Conservation (phyloP, 2,888 invertebrate species). For the Leptopilina myrica region DNA sequence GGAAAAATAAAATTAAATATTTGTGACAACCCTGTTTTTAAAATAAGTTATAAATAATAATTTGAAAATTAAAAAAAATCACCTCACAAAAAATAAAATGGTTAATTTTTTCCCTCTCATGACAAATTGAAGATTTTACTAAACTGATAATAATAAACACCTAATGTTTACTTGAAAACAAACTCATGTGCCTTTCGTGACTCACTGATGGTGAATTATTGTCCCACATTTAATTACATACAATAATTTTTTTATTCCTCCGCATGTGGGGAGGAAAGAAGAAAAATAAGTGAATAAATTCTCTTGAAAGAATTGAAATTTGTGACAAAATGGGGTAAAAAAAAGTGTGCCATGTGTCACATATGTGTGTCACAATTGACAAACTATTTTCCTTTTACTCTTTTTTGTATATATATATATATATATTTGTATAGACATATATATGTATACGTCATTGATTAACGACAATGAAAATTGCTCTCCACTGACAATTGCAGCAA, state of each 20-base stretch:
- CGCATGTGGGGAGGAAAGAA: neutral
- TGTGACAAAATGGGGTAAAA: constrained; percentile 7
- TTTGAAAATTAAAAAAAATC: too few relatives aligned
- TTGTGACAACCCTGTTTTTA: too few relatives aligned
- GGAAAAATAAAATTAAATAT: too few relatives aligned
- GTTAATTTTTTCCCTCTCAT: too few relatives aligned
- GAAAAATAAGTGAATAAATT: too few relatives aligned
- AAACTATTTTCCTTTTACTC: neutral
- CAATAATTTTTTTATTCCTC: neutral
- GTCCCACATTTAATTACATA: neutral
- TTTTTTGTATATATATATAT: neutral
- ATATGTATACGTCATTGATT: constrained; percentile 17
- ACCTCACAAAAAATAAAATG: too few relatives aligned
- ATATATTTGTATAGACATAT: neutral
- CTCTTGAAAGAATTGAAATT: constrained; percentile 20
- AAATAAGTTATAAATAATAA: too few relatives aligned
- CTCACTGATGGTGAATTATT: neutral
- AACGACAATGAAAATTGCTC: constrained; percentile 39
- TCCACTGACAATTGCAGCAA: constrained; percentile 35
- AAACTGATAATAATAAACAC: too few relatives aligned
- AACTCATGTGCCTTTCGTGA: neutral
- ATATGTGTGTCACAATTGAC: constrained; percentile 19
- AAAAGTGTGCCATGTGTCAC: constrained; percentile 25
- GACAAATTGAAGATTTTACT: too few relatives aligned
- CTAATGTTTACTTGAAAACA: too few relatives aligned